phyloP scores from a whole-genome alignment of 2,797 vertebrate species.

The Parotocinclus haroldoi region DNA sequence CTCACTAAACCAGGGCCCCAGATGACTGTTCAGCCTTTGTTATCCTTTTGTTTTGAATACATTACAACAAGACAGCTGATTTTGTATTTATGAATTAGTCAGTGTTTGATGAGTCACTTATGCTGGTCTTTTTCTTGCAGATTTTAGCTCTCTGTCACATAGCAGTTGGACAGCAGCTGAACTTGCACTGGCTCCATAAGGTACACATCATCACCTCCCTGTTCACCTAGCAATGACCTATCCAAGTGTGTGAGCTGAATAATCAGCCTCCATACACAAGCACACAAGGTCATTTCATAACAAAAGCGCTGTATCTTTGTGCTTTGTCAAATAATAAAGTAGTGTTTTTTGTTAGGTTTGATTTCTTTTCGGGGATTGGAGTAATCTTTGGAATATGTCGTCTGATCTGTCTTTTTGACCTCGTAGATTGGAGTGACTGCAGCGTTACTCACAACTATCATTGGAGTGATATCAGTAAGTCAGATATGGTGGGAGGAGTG shows the following conservation, averaged over 20 bases:
- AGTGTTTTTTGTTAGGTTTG: no score
- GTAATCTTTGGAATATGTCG: background rate
- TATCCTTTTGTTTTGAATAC: no score
- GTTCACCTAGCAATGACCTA: background rate
- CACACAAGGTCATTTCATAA: conserved; percentile 30
- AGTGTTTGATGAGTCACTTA: no score
- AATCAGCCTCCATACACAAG: conserved; percentile 21
- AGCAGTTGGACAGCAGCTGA: conserved; percentile 75
- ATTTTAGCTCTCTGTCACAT: conserved; percentile 76
- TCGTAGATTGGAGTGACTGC: conserved; percentile 81
- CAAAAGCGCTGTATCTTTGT: no score
- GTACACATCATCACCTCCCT: conserved; percentile 48
- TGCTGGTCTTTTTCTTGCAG: conserved; percentile 50
- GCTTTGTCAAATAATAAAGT: no score
- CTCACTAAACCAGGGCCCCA: no score
- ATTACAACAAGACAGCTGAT: no score
- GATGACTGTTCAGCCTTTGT: no score
- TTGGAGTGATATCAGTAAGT: conserved; percentile 83
- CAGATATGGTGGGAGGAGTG: conserved; percentile 93
- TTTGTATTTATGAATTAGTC: no score
- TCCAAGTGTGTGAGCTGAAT: background rate
- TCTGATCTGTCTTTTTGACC: conserved; percentile 7
- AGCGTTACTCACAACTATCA: conserved; percentile 78
- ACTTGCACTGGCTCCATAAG: conserved; percentile 81
- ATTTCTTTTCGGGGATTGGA: conserved; percentile 1